Evolutionary conservation across 2,888 invertebrate species (phyloP).

Genomic region (Mythimna lalbum): DNA sequence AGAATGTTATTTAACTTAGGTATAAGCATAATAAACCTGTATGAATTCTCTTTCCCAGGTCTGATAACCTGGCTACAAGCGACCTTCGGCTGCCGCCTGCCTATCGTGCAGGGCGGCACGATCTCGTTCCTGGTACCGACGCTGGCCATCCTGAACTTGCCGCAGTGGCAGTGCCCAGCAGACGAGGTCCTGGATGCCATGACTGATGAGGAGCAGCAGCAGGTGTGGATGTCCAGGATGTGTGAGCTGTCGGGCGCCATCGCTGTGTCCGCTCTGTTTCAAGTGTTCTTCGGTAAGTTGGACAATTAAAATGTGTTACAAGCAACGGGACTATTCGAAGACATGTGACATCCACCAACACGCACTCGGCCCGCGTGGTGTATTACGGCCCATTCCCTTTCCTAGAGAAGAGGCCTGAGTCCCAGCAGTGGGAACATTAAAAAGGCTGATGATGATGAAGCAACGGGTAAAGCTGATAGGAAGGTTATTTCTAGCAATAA

Average conservation of each 20-base stretch:
- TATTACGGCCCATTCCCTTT: no score
- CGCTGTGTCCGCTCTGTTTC: slow-evolving; percentile 94
- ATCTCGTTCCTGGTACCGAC: slow-evolving; percentile 95
- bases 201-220: slow-evolving; percentile 89
- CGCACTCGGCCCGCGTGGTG: no score
- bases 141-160: slow-evolving; percentile 93
- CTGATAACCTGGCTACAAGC: slow-evolving; percentile 94
- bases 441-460: no score
- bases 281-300: slow-evolving; percentile 92
- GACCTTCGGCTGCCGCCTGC: slow-evolving; percentile 94
- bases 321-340: no score
- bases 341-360: no score
- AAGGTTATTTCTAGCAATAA: no score
- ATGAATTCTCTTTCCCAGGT: slow-evolving; percentile 77
- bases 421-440: no score
- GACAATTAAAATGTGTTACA: no score
- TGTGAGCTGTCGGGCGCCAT: slow-evolving; percentile 96
- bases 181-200: slow-evolving; percentile 87
- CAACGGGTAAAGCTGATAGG: no score
- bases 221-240: slow-evolving; percentile 94
- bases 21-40: not conserved
- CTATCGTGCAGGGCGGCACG: slow-evolving; percentile 95
- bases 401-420: no score
- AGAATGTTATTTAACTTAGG: not conserved
- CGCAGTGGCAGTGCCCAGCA: slow-evolving; percentile 93